Evolutionary conservation across 2,888 invertebrate species (phyloP), one percentile per base, ranked within the genome.

Genomic region (Plagodis dolabraria): DNA sequence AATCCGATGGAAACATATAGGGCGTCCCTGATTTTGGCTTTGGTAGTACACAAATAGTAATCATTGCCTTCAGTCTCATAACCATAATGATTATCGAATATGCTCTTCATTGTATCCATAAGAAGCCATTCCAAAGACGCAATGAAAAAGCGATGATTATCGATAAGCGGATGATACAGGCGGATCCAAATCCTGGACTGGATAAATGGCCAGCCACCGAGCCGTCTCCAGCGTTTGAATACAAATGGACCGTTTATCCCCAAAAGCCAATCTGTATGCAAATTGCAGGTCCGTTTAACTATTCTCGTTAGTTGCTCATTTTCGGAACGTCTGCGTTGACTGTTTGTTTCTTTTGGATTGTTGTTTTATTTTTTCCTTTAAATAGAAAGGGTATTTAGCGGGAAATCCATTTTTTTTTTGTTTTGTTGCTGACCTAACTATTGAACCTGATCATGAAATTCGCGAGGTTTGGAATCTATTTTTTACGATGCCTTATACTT

Each of bases 241-340:
- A 92, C 92, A 92, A 92, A 92, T 92, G 89, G 88, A 88, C 77
- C 90, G 86, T 91, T 92, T 92, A 92, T 90, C 89, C 89, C 88
- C 81, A 82, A 85, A 88, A 92, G 91, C 91, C 91, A 92, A 92
- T 92, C 89, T 92, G 92, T 91, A 92, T 92, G 92, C 83, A 89
- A 92, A 92, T 92, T 86, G 84, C 86, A 84, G 86, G 85, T 87
- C 86, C 85, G 82, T 88, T 90, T 88, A 89, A 91, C 92, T 91
- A 89, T 91, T 86, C 92, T 90, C 90, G 91, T 92, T 92, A 92
- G 90, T 90, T 91, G 91, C 90, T 90, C 91, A 91, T 92, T 92
- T 92, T 88, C 88, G 78, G 79, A 83, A 88, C 82, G 85, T 89
- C 87, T 86, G 85, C 82, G 80, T 88, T 88, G 85, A 81, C 77